Percentiles rank a stretch among this genome's conserved stretches.
These are phyloP conservation scores for Selenia dentaria DNA, from an alignment of 2,888 invertebrate genomes.

Conservation along the genomic window DNA sequence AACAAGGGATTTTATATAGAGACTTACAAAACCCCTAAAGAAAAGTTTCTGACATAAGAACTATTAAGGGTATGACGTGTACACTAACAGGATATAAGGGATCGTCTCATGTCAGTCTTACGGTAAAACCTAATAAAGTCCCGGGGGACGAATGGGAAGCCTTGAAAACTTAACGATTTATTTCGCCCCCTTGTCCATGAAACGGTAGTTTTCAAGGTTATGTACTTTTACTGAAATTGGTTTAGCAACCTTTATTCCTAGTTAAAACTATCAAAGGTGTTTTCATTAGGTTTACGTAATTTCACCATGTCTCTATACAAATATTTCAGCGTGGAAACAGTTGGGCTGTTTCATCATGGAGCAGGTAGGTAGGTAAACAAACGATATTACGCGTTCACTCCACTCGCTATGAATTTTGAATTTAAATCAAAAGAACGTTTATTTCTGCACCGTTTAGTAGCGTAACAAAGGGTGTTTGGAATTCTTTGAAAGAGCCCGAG, in stretches of 20 bases:
- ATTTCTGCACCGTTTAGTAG: constrained; percentile 15
- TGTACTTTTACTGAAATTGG: too few relatives aligned
- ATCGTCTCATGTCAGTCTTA: not conserved
- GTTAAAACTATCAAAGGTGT: not conserved
- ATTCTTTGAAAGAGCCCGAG: constrained; percentile 7
- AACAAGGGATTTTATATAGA: not conserved
- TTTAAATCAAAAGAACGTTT: constrained; percentile 10
- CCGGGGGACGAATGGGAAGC: constrained; percentile 8
- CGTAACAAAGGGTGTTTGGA: constrained; percentile 16
- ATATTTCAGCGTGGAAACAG: constrained; percentile 28
- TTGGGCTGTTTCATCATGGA: constrained; percentile 36
- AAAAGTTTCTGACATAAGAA: not conserved
- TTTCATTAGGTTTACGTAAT: constrained; percentile 22
- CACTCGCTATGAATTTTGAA: constrained; percentile 23
- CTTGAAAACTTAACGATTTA: constrained; percentile 16
- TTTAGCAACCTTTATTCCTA: too few relatives aligned
- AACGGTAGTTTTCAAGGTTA: not conserved
- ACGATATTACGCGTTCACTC: constrained; percentile 38
- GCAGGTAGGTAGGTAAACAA: constrained; percentile 7
- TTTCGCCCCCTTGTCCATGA: constrained; percentile 12
- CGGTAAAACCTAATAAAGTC: constrained; percentile 10
- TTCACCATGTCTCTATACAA: constrained; percentile 38
- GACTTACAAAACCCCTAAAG: not conserved
- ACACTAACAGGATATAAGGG: constrained; percentile 6
- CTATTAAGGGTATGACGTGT: not conserved